Conservation (phyloP, 2,797 vertebrate species). For the Labroides dimidiatus region DNA sequence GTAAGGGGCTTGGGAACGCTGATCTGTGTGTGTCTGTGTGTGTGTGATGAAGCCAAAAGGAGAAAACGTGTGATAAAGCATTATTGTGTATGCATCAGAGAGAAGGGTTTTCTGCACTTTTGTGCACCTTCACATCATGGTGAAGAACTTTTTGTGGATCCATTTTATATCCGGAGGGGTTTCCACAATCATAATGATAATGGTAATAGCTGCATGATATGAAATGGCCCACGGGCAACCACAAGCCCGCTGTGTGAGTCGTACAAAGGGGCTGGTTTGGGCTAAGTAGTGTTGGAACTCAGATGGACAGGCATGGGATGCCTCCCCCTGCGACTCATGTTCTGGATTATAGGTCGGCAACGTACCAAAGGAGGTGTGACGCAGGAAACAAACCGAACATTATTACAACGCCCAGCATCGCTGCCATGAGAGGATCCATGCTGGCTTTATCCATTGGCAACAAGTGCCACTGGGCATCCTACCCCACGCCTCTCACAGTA, state of each 20-base stretch:
- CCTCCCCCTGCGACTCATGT: slow-evolving; percentile 83
- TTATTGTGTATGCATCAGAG: slow-evolving; percentile 16
- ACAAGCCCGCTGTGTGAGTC: slow-evolving; percentile 63
- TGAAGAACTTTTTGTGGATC: slow-evolving; percentile 28
- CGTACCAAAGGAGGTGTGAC: slow-evolving; percentile 79
- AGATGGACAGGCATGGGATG: slow-evolving; percentile 82
- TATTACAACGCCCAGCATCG: slow-evolving; percentile 78
- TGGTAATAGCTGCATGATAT: slow-evolving; percentile 64
- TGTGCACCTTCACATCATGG: slow-evolving; percentile 15
- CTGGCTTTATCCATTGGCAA: slow-evolving; percentile 83
- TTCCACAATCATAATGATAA: slow-evolving; percentile 52
- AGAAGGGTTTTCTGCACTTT: slow-evolving; percentile 41
- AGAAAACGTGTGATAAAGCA: slow-evolving; percentile 40
- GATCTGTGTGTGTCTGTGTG: slow-evolving; percentile 54
- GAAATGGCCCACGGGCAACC: slow-evolving; percentile 61
- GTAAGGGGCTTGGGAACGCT: slow-evolving; percentile 82
- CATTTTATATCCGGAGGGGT: slow-evolving; percentile 8
- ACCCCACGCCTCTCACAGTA: slow-evolving; percentile 88
- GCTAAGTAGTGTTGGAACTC: slow-evolving; percentile 72
- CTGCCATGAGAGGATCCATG: slow-evolving; percentile 83
- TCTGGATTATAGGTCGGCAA: slow-evolving; percentile 81
- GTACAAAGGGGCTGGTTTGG: slow-evolving; percentile 74
- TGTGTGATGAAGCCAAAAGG: slow-evolving; percentile 47
- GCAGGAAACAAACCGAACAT: slow-evolving; percentile 85
- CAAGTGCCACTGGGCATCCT: slow-evolving; percentile 83